Evolutionary conservation across 2,797 vertebrate genomes (phyloP).

Genomic region (Rhabdophis nuchalis): DNA sequence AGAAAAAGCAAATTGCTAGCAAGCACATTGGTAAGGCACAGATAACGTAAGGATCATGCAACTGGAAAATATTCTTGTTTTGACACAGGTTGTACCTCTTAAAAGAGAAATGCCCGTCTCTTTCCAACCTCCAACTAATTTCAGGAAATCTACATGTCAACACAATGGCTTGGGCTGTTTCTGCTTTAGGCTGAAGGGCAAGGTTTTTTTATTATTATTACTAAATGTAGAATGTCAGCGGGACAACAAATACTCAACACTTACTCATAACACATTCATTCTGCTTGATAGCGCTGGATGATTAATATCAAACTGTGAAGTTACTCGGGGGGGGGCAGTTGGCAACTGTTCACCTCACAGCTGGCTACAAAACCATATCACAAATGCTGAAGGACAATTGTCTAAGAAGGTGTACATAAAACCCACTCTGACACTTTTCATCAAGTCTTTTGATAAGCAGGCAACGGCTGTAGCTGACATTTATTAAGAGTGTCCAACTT

Average conservation of each 20-base stretch:
- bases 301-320: not conserved
- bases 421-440: not conserved
- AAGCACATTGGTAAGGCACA: no score
- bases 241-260: constrained; percentile 14
- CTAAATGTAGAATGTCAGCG: constrained; percentile 1
- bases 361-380: not conserved
- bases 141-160: constrained; percentile 25
- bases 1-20: not conserved
- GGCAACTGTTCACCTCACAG: not conserved
- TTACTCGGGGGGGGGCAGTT: not conserved
- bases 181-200: not conserved
- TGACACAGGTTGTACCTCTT: not conserved
- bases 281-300: not conserved
- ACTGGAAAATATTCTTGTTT: not conserved
- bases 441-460: not conserved
- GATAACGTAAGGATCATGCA: not conserved
- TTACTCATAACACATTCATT: not conserved
- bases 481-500: constrained; percentile 1
- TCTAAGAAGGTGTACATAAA: constrained; percentile 22
- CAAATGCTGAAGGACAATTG: constrained; percentile 31
- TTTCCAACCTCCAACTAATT: constrained; percentile 26
- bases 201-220: not conserved
- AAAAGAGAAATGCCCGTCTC: not conserved
- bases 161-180: not conserved
- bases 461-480: fast-evolving